These are phyloP conservation scores for Drosophila subobscura DNA, from an alignment of 1,140 invertebrate genomes.

Conservation along the genomic window DNA sequence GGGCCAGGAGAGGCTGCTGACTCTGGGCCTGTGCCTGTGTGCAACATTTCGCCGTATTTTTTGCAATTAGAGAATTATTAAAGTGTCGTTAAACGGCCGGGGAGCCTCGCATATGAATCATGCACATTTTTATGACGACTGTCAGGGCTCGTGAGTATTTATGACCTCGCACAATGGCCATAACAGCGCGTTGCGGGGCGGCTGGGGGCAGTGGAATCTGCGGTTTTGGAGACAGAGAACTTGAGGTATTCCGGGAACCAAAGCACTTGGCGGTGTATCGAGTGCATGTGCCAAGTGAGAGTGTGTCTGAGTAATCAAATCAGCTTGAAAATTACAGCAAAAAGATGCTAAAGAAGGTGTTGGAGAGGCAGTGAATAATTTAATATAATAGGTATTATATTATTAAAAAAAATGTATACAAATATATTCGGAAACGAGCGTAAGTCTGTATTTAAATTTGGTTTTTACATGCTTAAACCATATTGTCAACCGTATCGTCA, in stretches of 20 bases:
- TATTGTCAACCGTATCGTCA: too few relatives aligned
- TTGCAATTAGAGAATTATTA: slow-evolving; percentile 77
- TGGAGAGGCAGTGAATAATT: background rate
- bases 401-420: too few relatives aligned
- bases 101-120: slow-evolving; percentile 68
- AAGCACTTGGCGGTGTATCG: slow-evolving; percentile 2
- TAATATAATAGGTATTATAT: too few relatives aligned
- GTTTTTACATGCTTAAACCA: too few relatives aligned
- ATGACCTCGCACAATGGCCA: slow-evolving; percentile 48
- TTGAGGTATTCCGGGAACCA: slow-evolving; percentile 20
- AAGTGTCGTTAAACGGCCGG: slow-evolving; percentile 66
- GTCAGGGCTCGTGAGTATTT: slow-evolving; percentile 65
- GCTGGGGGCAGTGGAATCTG: background rate
- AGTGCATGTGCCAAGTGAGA: background rate
- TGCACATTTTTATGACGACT: slow-evolving; percentile 67
- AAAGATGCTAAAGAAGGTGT: background rate
- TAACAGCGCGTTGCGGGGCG: slow-evolving; percentile 1
- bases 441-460: too few relatives aligned
- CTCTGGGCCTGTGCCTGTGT: slow-evolving; percentile 4
- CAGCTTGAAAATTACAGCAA: background rate
- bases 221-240: background rate
- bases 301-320: background rate
- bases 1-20: slow-evolving; percentile 1
- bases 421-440: too few relatives aligned
- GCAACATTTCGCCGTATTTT: slow-evolving; percentile 58